Evolutionary conservation across 2,797 vertebrate genomes (phyloP).

Genomic region (Leptatherina wallacei): DNA sequence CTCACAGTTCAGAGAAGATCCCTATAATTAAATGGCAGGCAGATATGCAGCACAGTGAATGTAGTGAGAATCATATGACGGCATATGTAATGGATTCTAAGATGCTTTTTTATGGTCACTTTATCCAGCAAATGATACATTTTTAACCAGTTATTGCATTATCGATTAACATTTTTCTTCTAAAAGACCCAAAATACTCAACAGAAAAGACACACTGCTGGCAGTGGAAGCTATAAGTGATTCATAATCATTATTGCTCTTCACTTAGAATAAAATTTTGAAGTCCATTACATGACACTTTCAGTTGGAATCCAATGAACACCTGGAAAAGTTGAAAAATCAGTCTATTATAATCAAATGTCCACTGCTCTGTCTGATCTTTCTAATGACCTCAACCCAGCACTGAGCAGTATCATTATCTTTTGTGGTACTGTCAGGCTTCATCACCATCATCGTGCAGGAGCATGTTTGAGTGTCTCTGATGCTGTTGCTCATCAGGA

Average conservation of each 20-base stretch:
- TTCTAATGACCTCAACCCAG: slow-evolving; percentile 24
- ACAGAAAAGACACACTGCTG: slow-evolving; percentile 16
- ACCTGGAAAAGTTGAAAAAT: neutral
- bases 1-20: slow-evolving; percentile 71
- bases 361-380: slow-evolving; percentile 6
- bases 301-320: slow-evolving; percentile 17
- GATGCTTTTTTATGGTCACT: slow-evolving; percentile 21
- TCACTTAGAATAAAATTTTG: slow-evolving; percentile 14
- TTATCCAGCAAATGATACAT: slow-evolving; percentile 30
- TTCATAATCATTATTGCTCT: neutral
- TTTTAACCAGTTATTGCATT: slow-evolving; percentile 65
- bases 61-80: slow-evolving; percentile 26
- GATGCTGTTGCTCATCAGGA: slow-evolving; percentile 30
- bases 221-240: neutral
- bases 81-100: slow-evolving; percentile 34
- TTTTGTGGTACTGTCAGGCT: slow-evolving; percentile 8
- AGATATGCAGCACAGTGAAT: slow-evolving; percentile 45
- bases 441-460: slow-evolving; percentile 30
- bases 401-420: slow-evolving; percentile 31
- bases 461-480: slow-evolving; percentile 19
- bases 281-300: slow-evolving; percentile 14
- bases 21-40: slow-evolving; percentile 51
- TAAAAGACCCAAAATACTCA: slow-evolving; percentile 5
- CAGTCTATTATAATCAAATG: slow-evolving; percentile 22
- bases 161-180: slow-evolving; percentile 21